phyloP scores from a whole-genome alignment of 2,888 invertebrate species.

The Boloria selene region DNA sequence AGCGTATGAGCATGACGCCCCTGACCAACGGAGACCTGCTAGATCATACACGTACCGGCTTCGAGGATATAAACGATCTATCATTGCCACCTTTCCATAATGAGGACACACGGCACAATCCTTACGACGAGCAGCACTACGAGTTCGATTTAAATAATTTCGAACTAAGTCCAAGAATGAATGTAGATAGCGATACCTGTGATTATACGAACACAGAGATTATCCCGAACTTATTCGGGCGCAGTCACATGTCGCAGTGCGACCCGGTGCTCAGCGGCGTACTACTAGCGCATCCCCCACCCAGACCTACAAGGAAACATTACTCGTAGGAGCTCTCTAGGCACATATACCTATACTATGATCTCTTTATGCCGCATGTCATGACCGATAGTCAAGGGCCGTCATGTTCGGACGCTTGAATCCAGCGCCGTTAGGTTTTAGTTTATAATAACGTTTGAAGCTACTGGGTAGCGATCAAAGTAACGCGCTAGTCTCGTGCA shows the following conservation, averaged over 20 bases:
- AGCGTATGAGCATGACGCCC: slow-evolving; percentile 67
- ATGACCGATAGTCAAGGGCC: slow-evolving; percentile 5
- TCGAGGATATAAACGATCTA: slow-evolving; percentile 74
- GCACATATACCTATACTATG: slow-evolving; percentile 47
- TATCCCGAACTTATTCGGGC: slow-evolving; percentile 73
- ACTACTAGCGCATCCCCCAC: slow-evolving; percentile 79
- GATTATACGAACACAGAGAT: slow-evolving; percentile 73
- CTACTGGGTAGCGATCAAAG: slow-evolving; percentile 54
- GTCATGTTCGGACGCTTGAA: neutral
- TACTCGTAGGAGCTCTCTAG: slow-evolving; percentile 85
- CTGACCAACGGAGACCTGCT: slow-evolving; percentile 69
- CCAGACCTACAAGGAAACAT: slow-evolving; percentile 85
- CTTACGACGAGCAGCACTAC: slow-evolving; percentile 59
- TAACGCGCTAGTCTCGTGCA: slow-evolving; percentile 62
- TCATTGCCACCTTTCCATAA: slow-evolving; percentile 71
- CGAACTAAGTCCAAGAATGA: slow-evolving; percentile 83
- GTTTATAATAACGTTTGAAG: slow-evolving; percentile 31
- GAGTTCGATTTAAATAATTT: slow-evolving; percentile 84
- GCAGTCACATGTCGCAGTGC: slow-evolving; percentile 80
- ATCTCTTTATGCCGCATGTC: slow-evolving; percentile 47
- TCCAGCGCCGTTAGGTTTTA: neutral
- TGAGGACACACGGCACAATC: slow-evolving; percentile 62
- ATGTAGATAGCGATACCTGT: slow-evolving; percentile 77
- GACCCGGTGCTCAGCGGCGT: slow-evolving; percentile 89
- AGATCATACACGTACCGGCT: slow-evolving; percentile 66